These are phyloP conservation scores for Hydrozoanthus gracilis DNA, from an alignment of 92 coral and sea anemone species.

Conservation along the genomic window DNA sequence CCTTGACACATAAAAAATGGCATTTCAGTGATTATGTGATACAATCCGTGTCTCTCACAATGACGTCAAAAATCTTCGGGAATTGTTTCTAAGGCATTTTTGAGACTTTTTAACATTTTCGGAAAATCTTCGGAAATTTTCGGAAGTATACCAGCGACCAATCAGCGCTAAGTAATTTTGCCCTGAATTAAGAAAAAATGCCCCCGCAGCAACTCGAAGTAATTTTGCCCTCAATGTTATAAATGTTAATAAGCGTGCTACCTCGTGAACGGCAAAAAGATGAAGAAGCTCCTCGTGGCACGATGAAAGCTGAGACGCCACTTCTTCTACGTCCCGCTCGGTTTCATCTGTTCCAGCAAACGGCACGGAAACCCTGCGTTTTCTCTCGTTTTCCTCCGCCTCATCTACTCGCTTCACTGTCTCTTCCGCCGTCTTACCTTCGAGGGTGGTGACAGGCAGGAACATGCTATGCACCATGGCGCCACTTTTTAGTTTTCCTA, in stretches of 20 bases:
- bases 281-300: constrained; percentile 93
- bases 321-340: constrained; percentile 71
- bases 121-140: no score
- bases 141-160: no score
- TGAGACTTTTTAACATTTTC: no score
- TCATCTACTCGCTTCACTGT: constrained; percentile 71
- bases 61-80: no score
- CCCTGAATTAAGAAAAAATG: not conserved
- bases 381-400: constrained; percentile 83
- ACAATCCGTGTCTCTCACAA: no score
- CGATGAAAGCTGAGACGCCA: constrained; percentile 67
- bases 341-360: constrained; percentile 67
- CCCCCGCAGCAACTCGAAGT: not conserved
- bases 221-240: not conserved
- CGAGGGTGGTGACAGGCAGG: constrained; percentile 42
- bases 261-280: constrained; percentile 93
- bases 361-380: constrained; percentile 82
- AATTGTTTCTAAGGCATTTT: no score
- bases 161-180: not conserved
- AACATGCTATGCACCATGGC: constrained; percentile 27
- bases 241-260: not conserved
- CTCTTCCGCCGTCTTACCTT: constrained; percentile 54
- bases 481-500: constrained; percentile 70
- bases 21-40: no score
- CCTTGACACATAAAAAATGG: no score